phyloP scores from a whole-genome alignment of 2,797 vertebrate genomes.

The Emys orbicularis region DNA sequence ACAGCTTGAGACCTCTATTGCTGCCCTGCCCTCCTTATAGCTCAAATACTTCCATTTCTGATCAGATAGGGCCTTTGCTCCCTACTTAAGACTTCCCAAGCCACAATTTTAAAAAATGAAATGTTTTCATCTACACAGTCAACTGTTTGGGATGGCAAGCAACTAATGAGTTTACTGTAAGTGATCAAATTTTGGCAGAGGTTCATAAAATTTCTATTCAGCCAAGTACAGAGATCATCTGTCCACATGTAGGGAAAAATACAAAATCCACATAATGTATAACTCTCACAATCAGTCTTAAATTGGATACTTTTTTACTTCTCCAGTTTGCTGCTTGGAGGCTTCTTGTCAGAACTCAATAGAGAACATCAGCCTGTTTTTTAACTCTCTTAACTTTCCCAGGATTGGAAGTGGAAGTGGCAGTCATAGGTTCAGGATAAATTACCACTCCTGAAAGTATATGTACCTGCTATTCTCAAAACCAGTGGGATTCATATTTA shows the following conservation, averaged over 20 bases:
- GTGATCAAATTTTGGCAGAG: not conserved
- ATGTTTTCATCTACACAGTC: not conserved
- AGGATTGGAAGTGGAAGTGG: not conserved
- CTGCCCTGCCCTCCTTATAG: not conserved
- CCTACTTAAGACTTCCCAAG: not conserved
- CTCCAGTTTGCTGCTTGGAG: not conserved
- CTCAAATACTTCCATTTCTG: not conserved
- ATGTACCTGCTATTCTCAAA: not conserved
- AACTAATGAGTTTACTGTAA: not conserved
- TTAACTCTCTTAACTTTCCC: not conserved
- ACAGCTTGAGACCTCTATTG: not conserved
- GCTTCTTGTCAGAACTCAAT: not conserved
- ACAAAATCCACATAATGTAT: not conserved
- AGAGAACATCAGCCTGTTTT: not conserved
- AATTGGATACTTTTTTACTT: not conserved
- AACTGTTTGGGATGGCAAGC: not conserved
- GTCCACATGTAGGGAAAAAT: not conserved
- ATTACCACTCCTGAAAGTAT: not conserved
- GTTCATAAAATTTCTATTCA: not conserved
- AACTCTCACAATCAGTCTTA: slow-evolving; percentile 4
- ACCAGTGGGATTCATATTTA: not conserved
- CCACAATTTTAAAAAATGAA: not conserved
- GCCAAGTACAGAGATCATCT: not conserved
- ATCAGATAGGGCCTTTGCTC: not conserved
- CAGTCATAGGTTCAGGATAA: not conserved